These are phyloP conservation scores for Chymomyza caudatula DNA, from an alignment of 2,888 invertebrate genomes.

Conservation along the genomic window DNA sequence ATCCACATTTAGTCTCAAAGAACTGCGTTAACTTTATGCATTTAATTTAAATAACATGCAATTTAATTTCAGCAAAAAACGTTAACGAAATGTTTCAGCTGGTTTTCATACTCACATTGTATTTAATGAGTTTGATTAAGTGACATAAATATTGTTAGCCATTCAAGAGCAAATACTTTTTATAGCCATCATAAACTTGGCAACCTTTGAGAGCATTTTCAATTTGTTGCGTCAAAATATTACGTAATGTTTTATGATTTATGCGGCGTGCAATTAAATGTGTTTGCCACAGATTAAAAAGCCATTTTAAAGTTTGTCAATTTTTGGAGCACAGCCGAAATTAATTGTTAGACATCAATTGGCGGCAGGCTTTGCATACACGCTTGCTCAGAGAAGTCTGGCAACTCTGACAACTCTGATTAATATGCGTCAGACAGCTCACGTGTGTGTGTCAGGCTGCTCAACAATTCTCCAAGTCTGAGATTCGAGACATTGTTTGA, in stretches of 20 bases:
- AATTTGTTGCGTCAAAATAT: conserved; percentile 37
- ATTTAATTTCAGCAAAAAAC: background rate
- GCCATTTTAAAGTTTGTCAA: conserved; percentile 12
- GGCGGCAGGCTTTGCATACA: background rate
- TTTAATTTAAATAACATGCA: background rate
- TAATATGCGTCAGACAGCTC: background rate
- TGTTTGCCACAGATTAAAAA: background rate
- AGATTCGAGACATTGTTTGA: conserved; percentile 42
- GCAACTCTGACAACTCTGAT: background rate
- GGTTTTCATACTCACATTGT: background rate
- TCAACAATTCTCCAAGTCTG: conserved; percentile 25
- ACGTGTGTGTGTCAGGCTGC: conserved; percentile 13
- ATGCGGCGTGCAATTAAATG: conserved; percentile 55
- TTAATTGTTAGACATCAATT: conserved; percentile 56
- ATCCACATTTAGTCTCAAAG: background rate
- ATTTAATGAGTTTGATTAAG: conserved; percentile 12
- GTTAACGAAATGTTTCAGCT: background rate
- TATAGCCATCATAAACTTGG: conserved; percentile 34
- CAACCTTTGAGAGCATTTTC: conserved; percentile 36
- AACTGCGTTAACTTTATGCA: background rate
- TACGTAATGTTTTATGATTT: conserved; percentile 40
- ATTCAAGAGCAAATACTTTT: conserved; percentile 14
- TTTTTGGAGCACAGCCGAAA: conserved; percentile 8
- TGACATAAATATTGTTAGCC: conserved; percentile 15
- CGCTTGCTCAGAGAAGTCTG: too few species aligned